Conservation (phyloP, 2,888 invertebrate species). For the Sylvicola fuscatus region DNA sequence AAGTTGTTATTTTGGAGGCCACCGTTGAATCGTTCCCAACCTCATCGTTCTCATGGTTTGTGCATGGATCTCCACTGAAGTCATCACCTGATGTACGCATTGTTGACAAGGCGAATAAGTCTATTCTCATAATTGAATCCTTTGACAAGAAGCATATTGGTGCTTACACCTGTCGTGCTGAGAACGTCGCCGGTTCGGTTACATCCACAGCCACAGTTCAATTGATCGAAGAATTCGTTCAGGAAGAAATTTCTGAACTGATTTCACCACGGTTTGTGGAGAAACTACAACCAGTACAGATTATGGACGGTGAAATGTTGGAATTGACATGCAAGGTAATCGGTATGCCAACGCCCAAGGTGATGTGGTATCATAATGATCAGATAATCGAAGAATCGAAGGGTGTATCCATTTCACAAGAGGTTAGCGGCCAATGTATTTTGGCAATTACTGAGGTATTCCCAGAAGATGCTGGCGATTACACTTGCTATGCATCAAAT, state of each 20-base stretch:
- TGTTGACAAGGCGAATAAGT: constrained; percentile 50
- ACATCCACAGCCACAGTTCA: constrained; percentile 61
- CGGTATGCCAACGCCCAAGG: constrained; percentile 59
- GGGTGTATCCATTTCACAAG: constrained; percentile 53
- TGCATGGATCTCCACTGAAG: constrained; percentile 48
- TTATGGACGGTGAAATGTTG: constrained; percentile 82
- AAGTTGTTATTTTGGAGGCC: constrained; percentile 59
- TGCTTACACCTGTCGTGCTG: constrained; percentile 68
- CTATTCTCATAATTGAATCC: constrained; percentile 57
- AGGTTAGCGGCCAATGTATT: constrained; percentile 57
- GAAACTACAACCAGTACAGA: constrained; percentile 47
- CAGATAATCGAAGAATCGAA: constrained; percentile 51
- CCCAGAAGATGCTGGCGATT: constrained; percentile 77
- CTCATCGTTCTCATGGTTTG: constrained; percentile 76
- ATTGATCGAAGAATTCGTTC: constrained; percentile 28
- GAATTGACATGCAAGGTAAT: constrained; percentile 47
- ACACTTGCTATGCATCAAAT: constrained; percentile 65
- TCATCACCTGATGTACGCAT: constrained; percentile 49
- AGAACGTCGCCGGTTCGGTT: constrained; percentile 75
- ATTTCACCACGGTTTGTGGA: constrained; percentile 57
- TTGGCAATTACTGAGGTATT: constrained; percentile 71
- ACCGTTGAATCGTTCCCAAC: constrained; percentile 53
- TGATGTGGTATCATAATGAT: constrained; percentile 61
- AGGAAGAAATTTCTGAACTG: constrained; percentile 35
- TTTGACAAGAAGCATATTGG: constrained; percentile 48